Evolutionary conservation across 2,888 invertebrate species (phyloP).

Genomic region (Desoria tigrina): DNA sequence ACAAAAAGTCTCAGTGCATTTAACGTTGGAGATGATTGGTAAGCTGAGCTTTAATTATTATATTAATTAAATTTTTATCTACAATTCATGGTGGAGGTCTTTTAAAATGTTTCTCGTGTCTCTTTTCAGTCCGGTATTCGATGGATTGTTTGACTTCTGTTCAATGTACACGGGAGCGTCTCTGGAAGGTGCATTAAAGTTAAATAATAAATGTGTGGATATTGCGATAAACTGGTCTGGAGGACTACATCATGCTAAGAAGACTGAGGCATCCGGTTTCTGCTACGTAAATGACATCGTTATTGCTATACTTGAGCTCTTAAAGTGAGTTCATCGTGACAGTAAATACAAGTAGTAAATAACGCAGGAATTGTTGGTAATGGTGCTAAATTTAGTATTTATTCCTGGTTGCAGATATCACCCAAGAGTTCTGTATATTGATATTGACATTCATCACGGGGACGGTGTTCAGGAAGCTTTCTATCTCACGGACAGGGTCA

Average conservation of each 20-base stretch:
- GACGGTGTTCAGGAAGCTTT: constrained; percentile 99
- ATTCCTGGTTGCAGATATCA: no score
- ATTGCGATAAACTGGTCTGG: constrained; percentile 99
- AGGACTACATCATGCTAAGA: constrained; percentile 98
- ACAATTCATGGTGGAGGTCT: no score
- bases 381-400: no score
- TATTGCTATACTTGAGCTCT: constrained; percentile 89
- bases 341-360: no score
- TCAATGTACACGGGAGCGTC: constrained; percentile 97
- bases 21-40: constrained; percentile 99
- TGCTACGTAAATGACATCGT: constrained; percentile 99
- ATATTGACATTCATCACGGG: constrained; percentile 99
- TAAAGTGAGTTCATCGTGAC: no score
- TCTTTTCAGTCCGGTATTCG: constrained; percentile 99
- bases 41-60: no score
- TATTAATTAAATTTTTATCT: no score
- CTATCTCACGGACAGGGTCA: constrained; percentile 98
- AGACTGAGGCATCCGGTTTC: constrained; percentile 97
- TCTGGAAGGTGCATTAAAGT: constrained; percentile 97
- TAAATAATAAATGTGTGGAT: constrained; percentile 97
- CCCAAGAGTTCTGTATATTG: constrained; percentile 94
- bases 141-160: constrained; percentile 98
- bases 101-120: no score
- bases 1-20: constrained; percentile 84
- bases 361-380: no score